phyloP scores from a whole-genome alignment of 1,140 invertebrate genomes.

The Atta colombica region DNA sequence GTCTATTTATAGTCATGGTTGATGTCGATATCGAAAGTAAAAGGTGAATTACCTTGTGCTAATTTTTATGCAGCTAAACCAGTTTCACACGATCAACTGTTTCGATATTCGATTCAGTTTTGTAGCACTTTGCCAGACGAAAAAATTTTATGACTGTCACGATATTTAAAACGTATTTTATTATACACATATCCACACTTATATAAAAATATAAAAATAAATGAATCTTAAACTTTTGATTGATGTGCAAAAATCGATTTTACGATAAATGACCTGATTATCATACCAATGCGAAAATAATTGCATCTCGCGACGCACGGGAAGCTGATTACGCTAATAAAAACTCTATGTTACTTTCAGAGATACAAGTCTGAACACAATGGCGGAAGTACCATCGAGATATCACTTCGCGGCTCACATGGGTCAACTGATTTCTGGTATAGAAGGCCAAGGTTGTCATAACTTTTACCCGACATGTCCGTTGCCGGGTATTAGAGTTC shows the following conservation, averaged over 20 bases:
- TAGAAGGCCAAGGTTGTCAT: constrained; percentile 91
- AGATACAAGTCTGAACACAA: constrained; percentile 88
- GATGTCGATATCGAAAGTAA: constrained; percentile 82
- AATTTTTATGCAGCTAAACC: constrained; percentile 75
- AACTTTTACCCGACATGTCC: constrained; percentile 91
- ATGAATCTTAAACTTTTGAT: not conserved
- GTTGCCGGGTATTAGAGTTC: constrained; percentile 89
- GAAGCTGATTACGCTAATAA: not conserved
- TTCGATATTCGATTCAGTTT: constrained; percentile 77
- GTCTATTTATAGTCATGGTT: constrained; percentile 30
- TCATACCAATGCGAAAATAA: not conserved
- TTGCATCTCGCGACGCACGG: not conserved
- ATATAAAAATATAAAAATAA: no score
- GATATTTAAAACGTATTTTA: not conserved
- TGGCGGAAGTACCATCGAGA: constrained; percentile 90
- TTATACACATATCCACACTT: no score
- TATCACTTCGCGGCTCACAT: constrained; percentile 94
- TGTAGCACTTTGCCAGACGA: not conserved
- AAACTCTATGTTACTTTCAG: constrained; percentile 81
- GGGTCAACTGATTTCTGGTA: constrained; percentile 91
- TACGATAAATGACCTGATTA: not conserved
- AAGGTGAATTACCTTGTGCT: constrained; percentile 83
- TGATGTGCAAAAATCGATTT: not conserved
- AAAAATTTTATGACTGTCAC: not conserved
- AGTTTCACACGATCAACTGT: constrained; percentile 76